Evolutionary conservation across 2,113 vertebrate species (phyloP).

Genomic region (Cygnus buccinator): DNA sequence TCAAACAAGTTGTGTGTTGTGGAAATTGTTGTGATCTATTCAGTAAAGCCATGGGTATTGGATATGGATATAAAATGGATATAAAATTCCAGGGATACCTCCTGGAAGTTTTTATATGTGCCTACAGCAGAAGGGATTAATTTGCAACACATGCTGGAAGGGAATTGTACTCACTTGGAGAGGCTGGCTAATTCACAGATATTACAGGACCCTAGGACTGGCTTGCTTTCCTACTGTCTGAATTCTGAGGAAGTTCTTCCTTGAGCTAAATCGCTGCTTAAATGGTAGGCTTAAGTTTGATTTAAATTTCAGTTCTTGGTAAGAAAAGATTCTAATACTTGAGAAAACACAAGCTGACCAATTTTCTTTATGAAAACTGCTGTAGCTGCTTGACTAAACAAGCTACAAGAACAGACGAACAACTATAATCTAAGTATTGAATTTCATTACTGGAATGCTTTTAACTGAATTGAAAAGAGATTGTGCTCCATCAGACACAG

Average conservation of each 20-base stretch:
- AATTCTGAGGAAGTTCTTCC: neutral
- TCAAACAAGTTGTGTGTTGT: neutral
- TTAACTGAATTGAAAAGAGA: neutral
- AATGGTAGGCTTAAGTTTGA: neutral
- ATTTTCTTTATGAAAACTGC: neutral
- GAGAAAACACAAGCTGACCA: neutral
- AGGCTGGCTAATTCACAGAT: neutral
- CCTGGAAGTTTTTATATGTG: neutral
- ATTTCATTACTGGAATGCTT: slow-evolving; percentile 1
- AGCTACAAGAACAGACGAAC: neutral
- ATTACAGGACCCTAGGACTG: neutral
- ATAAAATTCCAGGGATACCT: neutral
- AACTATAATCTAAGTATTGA: neutral
- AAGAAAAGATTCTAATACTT: neutral
- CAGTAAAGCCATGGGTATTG: neutral
- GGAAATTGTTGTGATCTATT: neutral
- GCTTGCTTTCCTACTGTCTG: neutral
- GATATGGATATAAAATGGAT: too few relatives aligned
- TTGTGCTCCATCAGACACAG: neutral
- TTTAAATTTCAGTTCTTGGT: neutral
- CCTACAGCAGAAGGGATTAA: neutral
- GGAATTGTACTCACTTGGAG: neutral
- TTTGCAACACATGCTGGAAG: neutral
- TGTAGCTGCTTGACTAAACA: neutral
- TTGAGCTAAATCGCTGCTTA: neutral